Conservation (phyloP, 2,113 vertebrate species). For the Anguilla rostrata region DNA sequence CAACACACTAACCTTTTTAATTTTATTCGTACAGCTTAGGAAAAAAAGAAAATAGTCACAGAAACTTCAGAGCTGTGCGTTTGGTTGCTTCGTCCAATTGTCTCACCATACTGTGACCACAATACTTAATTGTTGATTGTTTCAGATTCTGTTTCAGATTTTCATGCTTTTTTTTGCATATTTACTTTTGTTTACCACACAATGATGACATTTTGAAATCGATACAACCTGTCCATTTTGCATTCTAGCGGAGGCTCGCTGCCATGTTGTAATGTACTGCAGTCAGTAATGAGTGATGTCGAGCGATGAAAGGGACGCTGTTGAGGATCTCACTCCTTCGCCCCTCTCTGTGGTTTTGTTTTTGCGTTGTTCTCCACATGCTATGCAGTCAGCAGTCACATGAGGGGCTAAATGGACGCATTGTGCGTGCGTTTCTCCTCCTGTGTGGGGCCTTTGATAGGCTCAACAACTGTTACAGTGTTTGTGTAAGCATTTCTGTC, state of each 20-base stretch:
- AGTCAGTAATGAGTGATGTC: not conserved
- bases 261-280: not conserved
- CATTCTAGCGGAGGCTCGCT: not conserved
- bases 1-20: not conserved
- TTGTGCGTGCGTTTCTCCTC: constrained; percentile 47
- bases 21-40: not conserved
- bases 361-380: constrained; percentile 30
- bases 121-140: too few species aligned
- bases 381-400: constrained; percentile 51
- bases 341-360: not conserved
- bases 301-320: not conserved
- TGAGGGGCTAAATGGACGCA: constrained; percentile 46
- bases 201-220: not conserved
- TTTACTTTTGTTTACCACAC: not conserved
- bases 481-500: constrained; percentile 34
- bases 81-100: not conserved
- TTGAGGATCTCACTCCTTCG: not conserved
- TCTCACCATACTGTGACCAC: not conserved
- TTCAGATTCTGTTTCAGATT: too few species aligned
- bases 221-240: not conserved
- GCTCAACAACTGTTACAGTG: constrained; percentile 47
- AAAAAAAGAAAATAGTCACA: not conserved
- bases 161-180: not conserved
- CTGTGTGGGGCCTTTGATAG: constrained; percentile 51
- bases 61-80: not conserved